A percentile compares a stretch with the other conserved stretches of the same genome.
Conservation (phyloP, 37 sponge, comb jelly and placozoan genomes). For the Oopsacas minuta region DNA sequence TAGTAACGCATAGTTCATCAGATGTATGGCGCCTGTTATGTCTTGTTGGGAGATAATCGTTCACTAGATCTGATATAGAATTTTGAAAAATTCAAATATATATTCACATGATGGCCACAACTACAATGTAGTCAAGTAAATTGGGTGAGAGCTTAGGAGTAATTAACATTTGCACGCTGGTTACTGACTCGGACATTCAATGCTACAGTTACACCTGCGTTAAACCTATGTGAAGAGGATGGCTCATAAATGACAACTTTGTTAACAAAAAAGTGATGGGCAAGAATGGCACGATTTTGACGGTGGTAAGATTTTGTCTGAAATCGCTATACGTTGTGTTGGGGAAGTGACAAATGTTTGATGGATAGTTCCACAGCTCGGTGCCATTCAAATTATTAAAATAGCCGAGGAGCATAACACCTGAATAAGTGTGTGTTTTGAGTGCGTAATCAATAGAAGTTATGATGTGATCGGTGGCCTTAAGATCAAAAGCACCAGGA, state of each 20-base stretch:
- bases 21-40: neutral
- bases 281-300: too few species aligned
- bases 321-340: neutral
- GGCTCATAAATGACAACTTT: neutral
- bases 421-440: neutral
- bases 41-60: neutral
- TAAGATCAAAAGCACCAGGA: neutral
- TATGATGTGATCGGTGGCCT: neutral
- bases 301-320: neutral
- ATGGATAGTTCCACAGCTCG: neutral
- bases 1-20: neutral
- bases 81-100: neutral
- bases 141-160: neutral
- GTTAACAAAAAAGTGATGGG: neutral
- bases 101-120: neutral
- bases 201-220: neutral
- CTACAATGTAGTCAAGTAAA: neutral
- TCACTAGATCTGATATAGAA: neutral
- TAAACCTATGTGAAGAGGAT: neutral
- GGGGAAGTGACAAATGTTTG: neutral
- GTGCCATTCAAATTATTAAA: neutral
- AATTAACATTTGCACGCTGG: neutral
- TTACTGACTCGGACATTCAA: neutral
- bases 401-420: constrained; percentile 6
- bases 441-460: neutral